Percentiles rank a stretch among this genome's conserved stretches.
Conservation (phyloP, 2,113 vertebrate species). For the Oncorhynchus gorbuscha region DNA sequence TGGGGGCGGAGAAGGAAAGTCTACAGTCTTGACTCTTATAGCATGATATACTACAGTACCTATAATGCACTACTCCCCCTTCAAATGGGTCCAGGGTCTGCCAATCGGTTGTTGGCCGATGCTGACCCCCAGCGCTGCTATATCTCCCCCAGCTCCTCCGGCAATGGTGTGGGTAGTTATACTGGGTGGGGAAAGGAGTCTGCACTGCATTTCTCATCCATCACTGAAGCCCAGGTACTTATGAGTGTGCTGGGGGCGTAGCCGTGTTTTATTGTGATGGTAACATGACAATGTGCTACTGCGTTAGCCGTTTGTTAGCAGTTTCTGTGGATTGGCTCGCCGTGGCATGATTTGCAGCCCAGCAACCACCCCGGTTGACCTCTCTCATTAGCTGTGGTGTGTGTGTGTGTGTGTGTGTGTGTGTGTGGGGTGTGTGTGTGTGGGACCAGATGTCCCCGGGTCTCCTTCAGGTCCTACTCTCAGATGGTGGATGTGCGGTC, state of each 20-base stretch:
- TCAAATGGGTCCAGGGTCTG: not conserved
- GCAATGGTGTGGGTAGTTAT: constrained; percentile 24
- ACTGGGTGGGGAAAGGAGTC: not conserved
- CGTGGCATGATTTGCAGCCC: constrained; percentile 44
- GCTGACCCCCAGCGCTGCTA: constrained; percentile 20
- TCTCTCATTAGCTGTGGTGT: constrained; percentile 60
- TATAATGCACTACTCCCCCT: not conserved
- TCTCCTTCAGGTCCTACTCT: constrained; percentile 70
- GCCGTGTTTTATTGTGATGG: constrained; percentile 31
- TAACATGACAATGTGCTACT: constrained; percentile 36
- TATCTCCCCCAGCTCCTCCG: constrained; percentile 24
- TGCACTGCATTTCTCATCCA: constrained; percentile 25
- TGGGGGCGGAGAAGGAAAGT: not conserved
- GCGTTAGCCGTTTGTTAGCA: constrained; percentile 42
- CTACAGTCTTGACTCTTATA: not conserved
- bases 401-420: constrained; percentile 10
- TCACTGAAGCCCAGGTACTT: not conserved
- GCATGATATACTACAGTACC: not conserved
- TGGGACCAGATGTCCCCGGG: constrained; percentile 71
- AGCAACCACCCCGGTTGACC: constrained; percentile 51
- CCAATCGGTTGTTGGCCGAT: not conserved
- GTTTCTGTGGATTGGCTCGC: constrained; percentile 34
- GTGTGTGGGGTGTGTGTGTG: constrained; percentile 20
- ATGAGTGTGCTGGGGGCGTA: constrained; percentile 34
- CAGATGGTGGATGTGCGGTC: constrained; percentile 96